A percentile compares a stretch with the other conserved stretches of the same genome.
Conservation (phyloP, 2,888 invertebrate genomes). For the Macaria notata region DNA sequence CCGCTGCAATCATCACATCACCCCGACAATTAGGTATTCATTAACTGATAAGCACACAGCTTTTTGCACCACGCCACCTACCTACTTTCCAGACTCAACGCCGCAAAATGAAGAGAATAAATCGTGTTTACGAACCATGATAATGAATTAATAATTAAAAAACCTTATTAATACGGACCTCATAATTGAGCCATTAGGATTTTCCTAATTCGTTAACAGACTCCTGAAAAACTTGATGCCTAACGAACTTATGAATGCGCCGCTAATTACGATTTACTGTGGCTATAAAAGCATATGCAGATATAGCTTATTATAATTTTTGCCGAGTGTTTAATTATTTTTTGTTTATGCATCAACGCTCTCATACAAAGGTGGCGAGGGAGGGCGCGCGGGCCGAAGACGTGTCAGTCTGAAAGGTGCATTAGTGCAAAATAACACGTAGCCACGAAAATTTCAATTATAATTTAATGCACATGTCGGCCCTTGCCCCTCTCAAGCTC, state of each 20-base stretch:
- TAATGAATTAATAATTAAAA: slow-evolving; percentile 18
- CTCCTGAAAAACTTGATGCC: slow-evolving; percentile 6
- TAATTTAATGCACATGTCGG: slow-evolving; percentile 70
- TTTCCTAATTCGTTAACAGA: slow-evolving; percentile 20
- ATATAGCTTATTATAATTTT: slow-evolving; percentile 21
- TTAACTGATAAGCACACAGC: slow-evolving; percentile 26
- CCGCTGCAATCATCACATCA: slow-evolving; percentile 35
- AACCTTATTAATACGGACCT: slow-evolving; percentile 15
- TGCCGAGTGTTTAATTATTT: slow-evolving; percentile 5
- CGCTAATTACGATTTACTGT: slow-evolving; percentile 10
- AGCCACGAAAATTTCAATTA: slow-evolving; percentile 76
- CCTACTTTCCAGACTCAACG: slow-evolving; percentile 7
- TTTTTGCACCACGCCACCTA: slow-evolving; percentile 19
- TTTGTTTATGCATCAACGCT: slow-evolving; percentile 12
- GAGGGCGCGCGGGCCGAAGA: slow-evolving; percentile 44
- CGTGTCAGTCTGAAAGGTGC: slow-evolving; percentile 64
- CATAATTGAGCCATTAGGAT: slow-evolving; percentile 24
- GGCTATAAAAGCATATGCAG: slow-evolving; percentile 5
- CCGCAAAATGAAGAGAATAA: slow-evolving; percentile 10
- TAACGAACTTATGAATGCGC: slow-evolving; percentile 6
- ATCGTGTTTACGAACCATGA: slow-evolving; percentile 20
- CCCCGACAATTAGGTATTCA: slow-evolving; percentile 40
- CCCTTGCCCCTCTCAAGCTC: slow-evolving; percentile 28
- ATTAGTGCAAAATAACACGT: slow-evolving; percentile 70
- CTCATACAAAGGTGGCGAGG: slow-evolving; percentile 21